phyloP scores from a whole-genome alignment of 2,113 vertebrate genomes.

The Peromyscus californicus region DNA sequence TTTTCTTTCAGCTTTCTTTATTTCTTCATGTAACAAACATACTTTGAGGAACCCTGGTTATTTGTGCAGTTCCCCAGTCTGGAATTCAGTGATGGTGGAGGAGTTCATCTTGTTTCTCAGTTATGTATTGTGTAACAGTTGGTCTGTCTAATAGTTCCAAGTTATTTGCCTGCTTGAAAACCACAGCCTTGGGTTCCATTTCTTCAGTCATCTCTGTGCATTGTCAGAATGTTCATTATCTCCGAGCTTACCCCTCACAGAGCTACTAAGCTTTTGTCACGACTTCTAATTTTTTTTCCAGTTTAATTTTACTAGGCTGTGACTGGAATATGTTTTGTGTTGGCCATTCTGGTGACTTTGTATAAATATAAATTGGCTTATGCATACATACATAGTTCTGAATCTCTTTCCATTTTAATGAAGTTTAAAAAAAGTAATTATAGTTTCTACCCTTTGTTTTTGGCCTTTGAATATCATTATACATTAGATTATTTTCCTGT shows the following conservation, averaged over 20 bases:
- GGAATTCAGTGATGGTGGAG: background rate
- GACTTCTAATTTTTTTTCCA: background rate
- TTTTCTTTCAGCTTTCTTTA: background rate
- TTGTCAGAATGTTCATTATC: background rate
- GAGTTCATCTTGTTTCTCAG: background rate
- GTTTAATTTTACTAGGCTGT: background rate
- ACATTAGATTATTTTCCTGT: background rate
- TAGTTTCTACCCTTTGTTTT: background rate
- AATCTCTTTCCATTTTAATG: background rate
- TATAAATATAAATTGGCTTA: background rate
- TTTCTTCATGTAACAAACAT: background rate
- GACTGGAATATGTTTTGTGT: background rate
- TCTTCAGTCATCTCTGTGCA: background rate
- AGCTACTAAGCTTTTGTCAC: background rate
- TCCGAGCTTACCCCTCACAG: background rate
- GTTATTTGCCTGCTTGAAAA: background rate
- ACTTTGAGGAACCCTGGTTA: background rate
- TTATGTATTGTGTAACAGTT: background rate
- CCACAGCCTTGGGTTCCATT: background rate
- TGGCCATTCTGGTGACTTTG: background rate
- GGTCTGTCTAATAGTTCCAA: background rate
- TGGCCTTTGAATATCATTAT: background rate
- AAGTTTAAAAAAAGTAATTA: background rate
- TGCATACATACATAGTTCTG: background rate
- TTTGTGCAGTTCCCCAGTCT: background rate